These are phyloP conservation scores for Desoria tigrina DNA, from an alignment of 2,888 invertebrate genomes.

Conservation along the genomic window DNA sequence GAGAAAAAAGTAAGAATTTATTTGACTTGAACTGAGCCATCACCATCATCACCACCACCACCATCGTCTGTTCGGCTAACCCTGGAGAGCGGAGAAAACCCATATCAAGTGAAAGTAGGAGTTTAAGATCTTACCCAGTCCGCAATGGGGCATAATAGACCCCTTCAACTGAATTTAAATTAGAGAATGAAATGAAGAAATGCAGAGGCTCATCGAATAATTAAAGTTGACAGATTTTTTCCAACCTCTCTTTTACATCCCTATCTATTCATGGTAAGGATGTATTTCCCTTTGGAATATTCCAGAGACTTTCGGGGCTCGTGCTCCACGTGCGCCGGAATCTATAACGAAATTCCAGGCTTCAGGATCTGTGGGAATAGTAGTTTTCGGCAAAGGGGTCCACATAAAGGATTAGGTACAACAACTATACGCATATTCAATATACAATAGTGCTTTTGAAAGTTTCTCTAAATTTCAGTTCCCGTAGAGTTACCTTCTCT, in stretches of 20 bases:
- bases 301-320: not conserved
- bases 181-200: constrained; percentile 13
- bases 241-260: not conserved
- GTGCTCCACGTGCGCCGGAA: too few species aligned
- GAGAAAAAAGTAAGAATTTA: not conserved
- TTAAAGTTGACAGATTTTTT: constrained; percentile 22
- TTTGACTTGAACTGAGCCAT: not conserved
- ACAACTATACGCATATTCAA: too few species aligned
- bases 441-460: too few species aligned
- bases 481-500: too few species aligned
- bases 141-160: not conserved
- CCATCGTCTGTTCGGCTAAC: too few species aligned
- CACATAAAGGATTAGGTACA: too few species aligned
- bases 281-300: constrained; percentile 1
- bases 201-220: constrained; percentile 3
- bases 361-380: too few species aligned
- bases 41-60: not conserved
- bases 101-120: too few species aligned
- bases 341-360: too few species aligned
- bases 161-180: not conserved
- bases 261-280: not conserved
- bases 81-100: too few species aligned
- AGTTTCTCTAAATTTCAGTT: too few species aligned
- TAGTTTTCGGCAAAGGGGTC: too few species aligned
- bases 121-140: not conserved